Conservation (phyloP, 2,888 invertebrate genomes). For the Epirrita christyi region DNA sequence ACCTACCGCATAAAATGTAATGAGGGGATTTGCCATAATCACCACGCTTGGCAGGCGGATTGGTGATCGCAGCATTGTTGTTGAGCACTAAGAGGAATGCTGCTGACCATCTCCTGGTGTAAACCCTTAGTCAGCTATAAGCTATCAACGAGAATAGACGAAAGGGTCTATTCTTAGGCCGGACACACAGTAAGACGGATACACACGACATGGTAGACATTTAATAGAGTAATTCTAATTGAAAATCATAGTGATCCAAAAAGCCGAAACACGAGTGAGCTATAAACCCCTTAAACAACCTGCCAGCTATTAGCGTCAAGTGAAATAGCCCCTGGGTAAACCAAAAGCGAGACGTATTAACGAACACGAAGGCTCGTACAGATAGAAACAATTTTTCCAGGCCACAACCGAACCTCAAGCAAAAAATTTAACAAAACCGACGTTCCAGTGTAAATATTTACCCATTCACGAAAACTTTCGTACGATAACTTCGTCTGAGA, state of each 20-base stretch:
- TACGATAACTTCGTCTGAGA: constrained; percentile 63
- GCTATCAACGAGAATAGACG: too few relatives aligned
- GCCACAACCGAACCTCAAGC: constrained; percentile 65
- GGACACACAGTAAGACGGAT: too few relatives aligned
- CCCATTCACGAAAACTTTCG: constrained; percentile 71
- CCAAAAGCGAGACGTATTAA: constrained; percentile 51
- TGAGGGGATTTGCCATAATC: too few relatives aligned
- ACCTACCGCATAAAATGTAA: too few relatives aligned
- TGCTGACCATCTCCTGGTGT: too few relatives aligned
- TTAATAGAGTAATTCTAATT: not conserved
- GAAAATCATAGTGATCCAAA: constrained; percentile 27
- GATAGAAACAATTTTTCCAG: constrained; percentile 62
- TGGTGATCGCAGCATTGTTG: too few relatives aligned
- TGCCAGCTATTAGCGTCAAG: constrained; percentile 38
- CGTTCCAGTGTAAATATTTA: constrained; percentile 77
- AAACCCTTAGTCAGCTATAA: too few relatives aligned
- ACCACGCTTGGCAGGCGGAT: too few relatives aligned
- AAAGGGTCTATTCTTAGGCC: too few relatives aligned
- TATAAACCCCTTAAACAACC: constrained; percentile 23
- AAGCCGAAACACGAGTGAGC: constrained; percentile 27
- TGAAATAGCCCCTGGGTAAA: constrained; percentile 41
- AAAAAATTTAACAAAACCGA: constrained; percentile 64
- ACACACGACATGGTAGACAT: too few relatives aligned
- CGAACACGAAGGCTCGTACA: constrained; percentile 54
- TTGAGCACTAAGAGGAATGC: too few relatives aligned